Evolutionary conservation across 2,113 vertebrate genomes (phyloP), one percentile per base, ranked within the genome.

Genomic region (Pithys albifrons): DNA sequence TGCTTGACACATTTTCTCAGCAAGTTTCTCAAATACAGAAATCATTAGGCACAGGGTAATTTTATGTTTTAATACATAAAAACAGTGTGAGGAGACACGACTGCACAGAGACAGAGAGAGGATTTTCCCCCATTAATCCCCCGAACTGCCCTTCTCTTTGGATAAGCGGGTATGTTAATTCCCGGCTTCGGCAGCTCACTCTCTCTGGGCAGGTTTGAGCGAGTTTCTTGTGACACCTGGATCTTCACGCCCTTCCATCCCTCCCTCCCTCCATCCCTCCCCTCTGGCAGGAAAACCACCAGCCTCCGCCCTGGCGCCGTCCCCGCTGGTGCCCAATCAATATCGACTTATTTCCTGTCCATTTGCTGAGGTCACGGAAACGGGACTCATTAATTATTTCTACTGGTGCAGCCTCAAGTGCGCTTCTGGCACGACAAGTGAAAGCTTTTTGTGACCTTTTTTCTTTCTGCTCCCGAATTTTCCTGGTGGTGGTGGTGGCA

Each of bases 371-470:
- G 99, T 99, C 98, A 98, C 98, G 95, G 97, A 97, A 98, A 98
- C 76, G 95, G 98, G 97, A 93, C 99, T 99, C 99, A 99, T 99
- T 99, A 99, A 99, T 99, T 99, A 99, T 99, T 99, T 99, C 99
- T 99, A 98, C 98, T 91, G 87, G 98, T 98, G 97, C 98, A 98
- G 98, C 99, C 98, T 99, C 98, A 98, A 98, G 98, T 98, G 98
- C 49, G 98, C 98, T 98, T 93, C 98, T 98, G 99, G 98, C 98
- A 97, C 97, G 96, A 98, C 98, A 97, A 98, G 98, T n/a, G 94
- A 98, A 98, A 98, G 97, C 97, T 49, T 91, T 81, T 98, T 98
- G 82, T 93, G 99, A 99, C 99, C 98, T 99, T 98, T 93, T 48
- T 66, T 5, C 61, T 71, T 48, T 35, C 67, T 54, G 28, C 75